Conservation (phyloP, 2,113 vertebrate genomes). For the Datnioides undecimradiatus region DNA sequence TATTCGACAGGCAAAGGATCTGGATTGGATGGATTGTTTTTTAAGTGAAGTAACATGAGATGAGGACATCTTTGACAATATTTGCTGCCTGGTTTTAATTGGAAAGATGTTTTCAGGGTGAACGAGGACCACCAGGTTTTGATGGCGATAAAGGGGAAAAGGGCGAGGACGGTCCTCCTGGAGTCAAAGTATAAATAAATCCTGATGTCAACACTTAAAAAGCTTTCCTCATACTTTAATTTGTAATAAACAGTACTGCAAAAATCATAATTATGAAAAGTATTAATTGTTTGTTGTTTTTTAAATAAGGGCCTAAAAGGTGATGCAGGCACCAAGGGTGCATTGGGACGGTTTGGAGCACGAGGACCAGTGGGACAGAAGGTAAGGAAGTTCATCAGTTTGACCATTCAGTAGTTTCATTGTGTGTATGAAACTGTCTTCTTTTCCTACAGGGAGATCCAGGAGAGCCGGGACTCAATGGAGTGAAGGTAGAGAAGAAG, state of each 20-base stretch:
- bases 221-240: not conserved
- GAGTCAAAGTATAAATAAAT: conserved; percentile 87
- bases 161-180: conserved; percentile 90
- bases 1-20: too few relatives aligned
- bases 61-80: not conserved
- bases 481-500: conserved; percentile 80
- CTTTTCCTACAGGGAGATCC: conserved; percentile 85
- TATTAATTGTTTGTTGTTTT: conserved; percentile 10
- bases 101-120: conserved; percentile 83
- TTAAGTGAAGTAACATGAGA: not conserved
- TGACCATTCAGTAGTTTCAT: not conserved
- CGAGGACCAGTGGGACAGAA: conserved; percentile 91
- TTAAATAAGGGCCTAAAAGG: conserved; percentile 89
- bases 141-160: conserved; percentile 97
- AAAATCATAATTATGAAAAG: not conserved
- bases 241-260: not conserved
- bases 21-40: too few relatives aligned
- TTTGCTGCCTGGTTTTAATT: not conserved
- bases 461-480: conserved; percentile 87
- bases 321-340: conserved; percentile 88
- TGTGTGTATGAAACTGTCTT: not conserved
- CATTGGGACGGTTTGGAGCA: conserved; percentile 88
- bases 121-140: conserved; percentile 87
- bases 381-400: conserved; percentile 68
- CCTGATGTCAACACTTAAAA: not conserved